These are phyloP conservation scores for Sprattus sprattus DNA, from an alignment of 2,113 vertebrate species.

Conservation along the genomic window DNA sequence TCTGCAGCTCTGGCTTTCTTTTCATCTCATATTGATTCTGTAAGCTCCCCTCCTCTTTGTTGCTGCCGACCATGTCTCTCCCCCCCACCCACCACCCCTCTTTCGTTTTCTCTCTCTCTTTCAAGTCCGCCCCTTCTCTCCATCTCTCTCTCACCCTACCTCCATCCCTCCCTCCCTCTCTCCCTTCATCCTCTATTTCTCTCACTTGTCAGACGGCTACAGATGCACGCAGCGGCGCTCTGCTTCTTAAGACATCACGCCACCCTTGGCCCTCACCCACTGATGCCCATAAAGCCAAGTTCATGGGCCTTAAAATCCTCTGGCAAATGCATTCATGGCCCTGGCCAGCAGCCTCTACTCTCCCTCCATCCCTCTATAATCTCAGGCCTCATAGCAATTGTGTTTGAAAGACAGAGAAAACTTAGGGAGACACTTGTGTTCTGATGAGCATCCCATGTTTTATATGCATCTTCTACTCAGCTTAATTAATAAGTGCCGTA, in stretches of 20 bases:
- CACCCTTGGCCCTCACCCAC: background rate
- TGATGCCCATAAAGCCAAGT: conserved; percentile 18
- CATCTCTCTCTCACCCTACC: background rate
- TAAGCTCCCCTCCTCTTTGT: conserved; percentile 37
- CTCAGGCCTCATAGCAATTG: no score
- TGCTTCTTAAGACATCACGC: conserved; percentile 30
- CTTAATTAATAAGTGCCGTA: no score
- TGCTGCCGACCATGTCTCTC: background rate
- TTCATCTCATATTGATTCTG: conserved; percentile 39
- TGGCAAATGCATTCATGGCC: conserved; percentile 32
- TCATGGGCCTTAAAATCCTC: conserved; percentile 20
- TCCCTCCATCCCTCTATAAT: background rate
- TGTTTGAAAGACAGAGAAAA: no score
- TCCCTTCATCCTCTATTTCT: background rate
- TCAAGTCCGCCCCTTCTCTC: background rate
- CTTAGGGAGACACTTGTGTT: no score
- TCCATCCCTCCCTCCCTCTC: background rate
- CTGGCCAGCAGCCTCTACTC: background rate
- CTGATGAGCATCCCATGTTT: no score
- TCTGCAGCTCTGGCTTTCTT: conserved; percentile 4
- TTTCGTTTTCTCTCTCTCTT: background rate
- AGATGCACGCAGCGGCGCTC: conserved; percentile 31
- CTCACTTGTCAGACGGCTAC: background rate
- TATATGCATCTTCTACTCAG: no score
- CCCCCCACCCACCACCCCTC: background rate